Percentiles rank a stretch among this genome's conserved stretches.
Conservation (phyloP, 2,797 vertebrate species). For the Tachyglossus aculeatus region DNA sequence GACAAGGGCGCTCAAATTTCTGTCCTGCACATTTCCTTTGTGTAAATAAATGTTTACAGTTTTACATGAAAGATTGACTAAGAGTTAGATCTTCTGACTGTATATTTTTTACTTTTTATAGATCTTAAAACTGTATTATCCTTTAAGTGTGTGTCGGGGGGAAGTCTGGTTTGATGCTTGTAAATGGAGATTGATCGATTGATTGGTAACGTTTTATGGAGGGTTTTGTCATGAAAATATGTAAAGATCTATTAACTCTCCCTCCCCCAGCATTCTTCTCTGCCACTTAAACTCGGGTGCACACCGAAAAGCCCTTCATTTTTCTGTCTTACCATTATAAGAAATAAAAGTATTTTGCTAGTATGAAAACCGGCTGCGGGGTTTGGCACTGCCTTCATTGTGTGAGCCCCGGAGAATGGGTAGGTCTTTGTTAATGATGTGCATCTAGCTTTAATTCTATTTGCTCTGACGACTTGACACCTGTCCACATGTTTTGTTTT, state of each 20-base stretch:
- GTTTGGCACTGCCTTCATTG: slow-evolving; percentile 7
- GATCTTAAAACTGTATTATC: slow-evolving; percentile 83
- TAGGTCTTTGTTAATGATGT: accelerated
- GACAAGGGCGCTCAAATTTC: slow-evolving; percentile 78
- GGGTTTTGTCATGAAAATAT: slow-evolving; percentile 75
- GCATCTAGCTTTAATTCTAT: too few species aligned
- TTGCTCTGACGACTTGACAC: neutral
- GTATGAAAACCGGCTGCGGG: slow-evolving; percentile 71
- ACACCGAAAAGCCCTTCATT: slow-evolving; percentile 80
- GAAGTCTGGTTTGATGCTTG: slow-evolving; percentile 76
- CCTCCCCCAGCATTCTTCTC: slow-evolving; percentile 78
- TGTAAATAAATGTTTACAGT: slow-evolving; percentile 89
- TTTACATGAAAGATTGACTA: slow-evolving; percentile 84
- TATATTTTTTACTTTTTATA: slow-evolving; percentile 90
- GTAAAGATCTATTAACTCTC: slow-evolving; percentile 79
- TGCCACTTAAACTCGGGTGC: slow-evolving; percentile 76
- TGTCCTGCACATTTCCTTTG: slow-evolving; percentile 80
- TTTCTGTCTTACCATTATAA: slow-evolving; percentile 78
- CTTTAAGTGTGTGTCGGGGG: slow-evolving; percentile 79
- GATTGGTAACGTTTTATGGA: slow-evolving; percentile 76
- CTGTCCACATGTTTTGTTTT: too few species aligned
- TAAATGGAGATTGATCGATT: slow-evolving; percentile 77
- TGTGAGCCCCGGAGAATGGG: neutral
- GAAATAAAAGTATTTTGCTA: slow-evolving; percentile 84
- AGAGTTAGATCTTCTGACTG: slow-evolving; percentile 82